Evolutionary conservation across 2,888 invertebrate genomes (phyloP), one percentile per base, ranked within the genome.

Genomic region (Drosophila hamatofila): DNA sequence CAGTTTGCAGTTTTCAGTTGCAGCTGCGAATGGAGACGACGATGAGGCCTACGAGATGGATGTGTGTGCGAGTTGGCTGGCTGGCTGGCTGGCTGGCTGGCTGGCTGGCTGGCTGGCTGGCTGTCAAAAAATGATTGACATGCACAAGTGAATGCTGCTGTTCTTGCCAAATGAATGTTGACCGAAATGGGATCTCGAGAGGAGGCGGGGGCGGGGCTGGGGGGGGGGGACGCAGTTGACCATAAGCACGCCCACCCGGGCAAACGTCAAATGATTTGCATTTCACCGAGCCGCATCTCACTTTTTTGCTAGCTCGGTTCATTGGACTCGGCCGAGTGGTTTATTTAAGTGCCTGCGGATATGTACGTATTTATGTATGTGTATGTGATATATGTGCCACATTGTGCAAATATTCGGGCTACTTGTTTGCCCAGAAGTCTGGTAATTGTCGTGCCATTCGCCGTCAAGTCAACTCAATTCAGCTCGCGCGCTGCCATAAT

Each of bases 41-140:
- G 57, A 60, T 41, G 41, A 49, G 37, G 59, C 46, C n/a, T 12
- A 1, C 27, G 46, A 57, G 81, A 68, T 83, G 84, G 52, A 72
- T 81, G 75, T 72, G 75, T 68, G 69, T 35, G 16, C 35, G 35
- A 16, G 52, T 49, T 30, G 49, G 59, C 66, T 63, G 66, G 77
- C 51, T 68, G 63, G 61, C 52, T n/a, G n/a, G n/a, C n/a, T n/a
- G n/a, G n/a, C n/a, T n/a, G n/a, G n/a, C n/a, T n/a, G n/a, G 59
- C 66, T 63, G 66, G 77, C 51, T 68, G 63, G 61, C 81, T 81
- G 83, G 63, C 81, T 62, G 67, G 73, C 51, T 70, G 64, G 57
- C 81, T 87, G 89, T 89, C 84, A 87, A 71, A 77, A 82, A 74
- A 68, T 87, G 84, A 85, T 85, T 85, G 84, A 84, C 84, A 87